Conservation (phyloP, 2,888 invertebrate genomes). For the Tetropium fuscum region DNA sequence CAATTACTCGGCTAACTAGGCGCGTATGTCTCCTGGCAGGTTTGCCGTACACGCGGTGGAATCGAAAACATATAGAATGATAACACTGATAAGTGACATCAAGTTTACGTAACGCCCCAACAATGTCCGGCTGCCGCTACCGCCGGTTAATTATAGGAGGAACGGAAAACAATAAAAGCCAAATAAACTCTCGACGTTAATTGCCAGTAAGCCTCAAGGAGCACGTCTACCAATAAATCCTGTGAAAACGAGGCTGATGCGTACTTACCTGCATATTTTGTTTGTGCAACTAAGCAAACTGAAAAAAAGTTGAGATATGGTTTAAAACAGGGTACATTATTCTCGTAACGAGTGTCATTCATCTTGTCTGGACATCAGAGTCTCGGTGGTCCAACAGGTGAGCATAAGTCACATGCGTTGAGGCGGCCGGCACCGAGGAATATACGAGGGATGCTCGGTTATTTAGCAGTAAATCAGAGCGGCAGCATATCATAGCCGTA, state of each 20-base stretch:
- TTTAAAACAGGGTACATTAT: constrained; percentile 27
- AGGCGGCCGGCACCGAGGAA: no score
- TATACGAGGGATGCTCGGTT: no score
- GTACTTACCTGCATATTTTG: background rate
- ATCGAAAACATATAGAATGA: no score
- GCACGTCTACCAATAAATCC: background rate
- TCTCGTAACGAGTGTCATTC: constrained; percentile 27
- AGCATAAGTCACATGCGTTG: constrained; percentile 24
- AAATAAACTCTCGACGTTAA: constrained; percentile 1
- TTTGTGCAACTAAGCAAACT: background rate
- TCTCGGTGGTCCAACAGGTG: constrained; percentile 29
- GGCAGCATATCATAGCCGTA: no score
- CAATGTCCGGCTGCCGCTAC: no score
- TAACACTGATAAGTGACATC: no score
- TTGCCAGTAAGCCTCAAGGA: background rate
- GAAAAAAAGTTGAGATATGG: constrained; percentile 12
- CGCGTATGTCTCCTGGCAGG: no score
- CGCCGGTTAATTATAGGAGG: no score
- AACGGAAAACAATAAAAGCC: background rate
- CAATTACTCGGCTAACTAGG: no score
- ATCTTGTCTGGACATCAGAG: constrained; percentile 25
- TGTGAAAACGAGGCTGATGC: background rate
- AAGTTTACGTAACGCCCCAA: no score
- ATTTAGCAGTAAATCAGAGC: no score
- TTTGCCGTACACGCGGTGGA: no score